Base-by-base conservation (phyloP, 2,113 vertebrate genomes). In the Forbesichthys agassizii region DNA sequence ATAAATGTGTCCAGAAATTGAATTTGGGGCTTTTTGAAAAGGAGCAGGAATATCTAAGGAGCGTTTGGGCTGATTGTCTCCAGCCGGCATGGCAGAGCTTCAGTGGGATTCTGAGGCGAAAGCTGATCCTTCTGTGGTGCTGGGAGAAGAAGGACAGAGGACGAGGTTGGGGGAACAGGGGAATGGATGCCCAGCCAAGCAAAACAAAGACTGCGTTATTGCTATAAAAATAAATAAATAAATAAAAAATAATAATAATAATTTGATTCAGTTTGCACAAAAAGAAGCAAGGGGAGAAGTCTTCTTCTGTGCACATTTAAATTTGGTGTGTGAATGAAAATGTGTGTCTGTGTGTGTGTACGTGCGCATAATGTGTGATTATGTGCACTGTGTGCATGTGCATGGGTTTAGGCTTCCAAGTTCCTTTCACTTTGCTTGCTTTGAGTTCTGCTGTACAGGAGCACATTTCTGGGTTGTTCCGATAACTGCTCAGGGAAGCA, bases 1-100 rank as follows among this genome's bases (percentile, higher is more conserved):
- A 98, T 98, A 97, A 96, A 96, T 96, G 96, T 95, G 95, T 95
- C 96, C 94, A 96, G 96, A 98, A 98, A 98, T 97, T 97, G 95
- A 98, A 96, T 98, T 96, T 96, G 93, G 94, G 93, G 93, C 93
- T 89, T 91, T 94, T 92, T 95, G 93, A 94, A 96, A 89, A 94
- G 94, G 93, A 95, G 94, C 94, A 89, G 94, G 95, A 96, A 96
- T 96, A 96, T 95, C 94, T 95, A 95, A 94, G 93, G 93, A 95
- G 93, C 91, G 86, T 94, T 96, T 95, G 92, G 93, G 93, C 95
- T 96, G 96, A 98, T 96, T 95, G 94, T 95, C 95, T 96, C 95
- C 96, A 98, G 96, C 92, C 94, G 91, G 91, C 84, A 91, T 94
- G 93, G 95, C 94, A 95, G 88, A 83, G 93, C 95, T 95, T 96